Evolutionary conservation across 2,888 invertebrate genomes (phyloP).

Genomic region (Miltochrista miniata): DNA sequence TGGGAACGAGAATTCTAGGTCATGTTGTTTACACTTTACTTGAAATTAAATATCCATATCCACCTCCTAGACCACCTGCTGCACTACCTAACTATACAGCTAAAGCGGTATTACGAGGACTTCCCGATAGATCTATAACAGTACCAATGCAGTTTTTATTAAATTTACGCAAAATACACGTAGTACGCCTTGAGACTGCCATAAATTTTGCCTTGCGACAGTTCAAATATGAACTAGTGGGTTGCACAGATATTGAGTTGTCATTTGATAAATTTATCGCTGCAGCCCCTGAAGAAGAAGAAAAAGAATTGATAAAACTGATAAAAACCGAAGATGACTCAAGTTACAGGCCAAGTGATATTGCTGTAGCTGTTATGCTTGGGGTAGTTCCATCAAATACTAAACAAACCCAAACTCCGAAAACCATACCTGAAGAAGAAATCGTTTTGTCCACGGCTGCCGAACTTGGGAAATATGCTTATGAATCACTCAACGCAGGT

Average conservation of each 20-base stretch:
- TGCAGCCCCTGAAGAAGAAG: conserved; percentile 53
- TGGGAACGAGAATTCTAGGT: conserved; percentile 74
- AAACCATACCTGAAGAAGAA: conserved; percentile 83
- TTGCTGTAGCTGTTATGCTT: conserved; percentile 43
- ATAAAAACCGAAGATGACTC: conserved; percentile 64
- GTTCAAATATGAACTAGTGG: conserved; percentile 81
- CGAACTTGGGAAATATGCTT: conserved; percentile 81
- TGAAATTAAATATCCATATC: conserved; percentile 73
- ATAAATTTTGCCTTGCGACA: conserved; percentile 82
- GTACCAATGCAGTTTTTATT: conserved; percentile 70
- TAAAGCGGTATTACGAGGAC: conserved; percentile 68
- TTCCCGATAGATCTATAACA: conserved; percentile 68
- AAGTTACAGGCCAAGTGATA: conserved; percentile 52
- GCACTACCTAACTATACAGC: conserved; percentile 62
- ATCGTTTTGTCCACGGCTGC: conserved; percentile 76
- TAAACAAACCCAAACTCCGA: conserved; percentile 85
- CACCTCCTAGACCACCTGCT: conserved; percentile 57
- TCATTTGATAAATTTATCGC: conserved; percentile 64
- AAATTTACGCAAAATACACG: conserved; percentile 61
- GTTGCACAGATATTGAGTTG: conserved; percentile 75
- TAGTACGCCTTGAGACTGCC: conserved; percentile 76
- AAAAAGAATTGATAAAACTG: conserved; percentile 62
- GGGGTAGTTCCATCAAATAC: conserved; percentile 57
- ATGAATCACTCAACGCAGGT: conserved; percentile 80
- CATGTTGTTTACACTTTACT: conserved; percentile 80